Percentiles rank a stretch among this genome's conserved stretches.
Evolutionary conservation across 2,888 invertebrate genomes (phyloP).

Genomic region (Drosophila colorata): DNA sequence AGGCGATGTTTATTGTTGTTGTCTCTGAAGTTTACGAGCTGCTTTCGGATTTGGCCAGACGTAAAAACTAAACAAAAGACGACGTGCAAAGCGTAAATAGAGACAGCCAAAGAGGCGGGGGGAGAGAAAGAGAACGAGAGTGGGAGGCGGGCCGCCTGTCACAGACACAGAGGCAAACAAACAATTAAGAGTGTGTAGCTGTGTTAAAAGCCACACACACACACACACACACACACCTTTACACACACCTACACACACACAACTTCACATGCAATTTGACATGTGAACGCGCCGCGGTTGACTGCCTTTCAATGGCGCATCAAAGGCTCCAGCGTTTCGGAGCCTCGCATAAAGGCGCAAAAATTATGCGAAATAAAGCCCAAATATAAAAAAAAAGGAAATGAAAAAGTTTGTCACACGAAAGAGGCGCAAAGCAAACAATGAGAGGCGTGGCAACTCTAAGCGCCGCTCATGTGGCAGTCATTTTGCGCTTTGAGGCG

Average conservation of each 20-base stretch:
- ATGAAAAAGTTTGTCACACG: constrained; percentile 39
- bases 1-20: constrained; percentile 56
- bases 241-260: constrained; percentile 23
- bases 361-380: constrained; percentile 74
- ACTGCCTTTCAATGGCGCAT: constrained; percentile 68
- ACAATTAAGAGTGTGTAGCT: constrained; percentile 66
- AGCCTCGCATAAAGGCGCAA: constrained; percentile 47
- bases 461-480: constrained; percentile 21
- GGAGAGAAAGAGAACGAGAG: not conserved
- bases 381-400: constrained; percentile 26
- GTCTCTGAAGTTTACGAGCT: constrained; percentile 69
- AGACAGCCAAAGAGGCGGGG: constrained; percentile 9
- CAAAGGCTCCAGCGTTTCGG: constrained; percentile 53
- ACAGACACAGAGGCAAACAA: constrained; percentile 69
- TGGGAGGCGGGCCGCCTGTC: constrained; percentile 18
- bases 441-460: constrained; percentile 20
- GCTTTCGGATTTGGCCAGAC: constrained; percentile 75
- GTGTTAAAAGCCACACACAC: constrained; percentile 34
- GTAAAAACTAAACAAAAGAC: constrained; percentile 77
- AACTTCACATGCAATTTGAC: constrained; percentile 59
- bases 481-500: constrained; percentile 37
- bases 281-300: constrained; percentile 54
- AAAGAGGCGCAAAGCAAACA: constrained; percentile 28
- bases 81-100: constrained; percentile 54
- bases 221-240: constrained; percentile 10